Percentiles rank a stretch among this genome's conserved stretches.
phyloP scores from a whole-genome alignment of 2,797 vertebrate species.

The Hipposideros larvatus region DNA sequence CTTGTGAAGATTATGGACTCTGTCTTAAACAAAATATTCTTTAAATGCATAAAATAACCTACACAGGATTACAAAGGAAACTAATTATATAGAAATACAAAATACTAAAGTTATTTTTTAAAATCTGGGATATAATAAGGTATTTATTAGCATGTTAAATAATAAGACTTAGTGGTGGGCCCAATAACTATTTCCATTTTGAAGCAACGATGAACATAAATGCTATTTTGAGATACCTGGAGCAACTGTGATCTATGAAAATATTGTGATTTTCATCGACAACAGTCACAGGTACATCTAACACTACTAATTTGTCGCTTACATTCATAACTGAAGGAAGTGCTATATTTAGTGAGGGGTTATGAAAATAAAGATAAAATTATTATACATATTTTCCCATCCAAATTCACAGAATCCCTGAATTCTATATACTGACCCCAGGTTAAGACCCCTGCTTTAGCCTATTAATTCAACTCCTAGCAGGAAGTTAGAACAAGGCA shows the following conservation, averaged over 20 bases:
- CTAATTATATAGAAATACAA: neutral
- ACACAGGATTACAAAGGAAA: slow-evolving; percentile 25
- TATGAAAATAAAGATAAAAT: slow-evolving; percentile 38
- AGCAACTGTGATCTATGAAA: neutral
- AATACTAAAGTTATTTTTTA: neutral
- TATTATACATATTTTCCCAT: slow-evolving; percentile 47
- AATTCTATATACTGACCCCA: neutral
- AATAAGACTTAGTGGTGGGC: neutral
- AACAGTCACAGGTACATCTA: neutral
- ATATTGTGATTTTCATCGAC: neutral
- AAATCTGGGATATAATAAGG: neutral
- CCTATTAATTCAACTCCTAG: neutral
- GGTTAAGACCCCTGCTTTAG: neutral
- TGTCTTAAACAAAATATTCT: slow-evolving; percentile 40
- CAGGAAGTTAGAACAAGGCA: neutral
- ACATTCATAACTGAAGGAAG: neutral
- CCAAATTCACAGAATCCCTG: neutral
- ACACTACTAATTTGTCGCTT: neutral
- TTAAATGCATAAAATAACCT: neutral
- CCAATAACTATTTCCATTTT: neutral
- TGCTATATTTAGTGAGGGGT: neutral
- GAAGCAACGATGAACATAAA: neutral
- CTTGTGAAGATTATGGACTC: slow-evolving; percentile 1
- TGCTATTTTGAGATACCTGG: neutral
- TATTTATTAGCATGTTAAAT: neutral